Evolutionary conservation across 2,888 invertebrate genomes (phyloP).

Genomic region (Sipha maydis): DNA sequence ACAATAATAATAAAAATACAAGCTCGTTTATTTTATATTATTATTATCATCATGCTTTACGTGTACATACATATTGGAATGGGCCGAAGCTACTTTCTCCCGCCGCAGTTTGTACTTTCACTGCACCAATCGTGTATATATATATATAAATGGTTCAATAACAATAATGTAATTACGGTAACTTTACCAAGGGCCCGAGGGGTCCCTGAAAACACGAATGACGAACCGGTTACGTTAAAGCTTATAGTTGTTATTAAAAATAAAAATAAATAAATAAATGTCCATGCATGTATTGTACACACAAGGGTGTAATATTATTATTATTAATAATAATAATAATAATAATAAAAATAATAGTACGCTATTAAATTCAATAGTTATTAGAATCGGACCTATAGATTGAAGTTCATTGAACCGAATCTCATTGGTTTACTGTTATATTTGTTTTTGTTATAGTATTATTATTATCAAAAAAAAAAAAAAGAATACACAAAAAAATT

Average conservation of each 20-base stretch:
- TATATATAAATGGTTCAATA: slow-evolving; percentile 13
- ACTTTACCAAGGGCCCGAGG: slow-evolving; percentile 2
- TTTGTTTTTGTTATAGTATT: slow-evolving; percentile 5
- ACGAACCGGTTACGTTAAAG: slow-evolving; percentile 54
- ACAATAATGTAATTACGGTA: slow-evolving; percentile 50
- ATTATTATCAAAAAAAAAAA: neutral
- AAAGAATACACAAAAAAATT: neutral
- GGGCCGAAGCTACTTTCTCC: slow-evolving; percentile 49
- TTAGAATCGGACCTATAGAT: slow-evolving; percentile 30
- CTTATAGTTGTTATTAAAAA: slow-evolving; percentile 34
- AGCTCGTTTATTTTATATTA: slow-evolving; percentile 1
- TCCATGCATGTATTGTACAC: neutral
- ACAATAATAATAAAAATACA: slow-evolving; percentile 26
- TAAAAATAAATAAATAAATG: slow-evolving; percentile 18
- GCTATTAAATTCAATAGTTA: slow-evolving; percentile 39
- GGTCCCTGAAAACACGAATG: neutral
- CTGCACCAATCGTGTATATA: neutral
- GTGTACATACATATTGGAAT: neutral
- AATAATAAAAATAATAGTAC: slow-evolving; percentile 29
- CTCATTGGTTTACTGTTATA: slow-evolving; percentile 31
- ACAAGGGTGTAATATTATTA: too few relatives aligned
- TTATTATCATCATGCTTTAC: slow-evolving; percentile 12
- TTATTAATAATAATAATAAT: too few relatives aligned
- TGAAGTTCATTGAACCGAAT: slow-evolving; percentile 55
- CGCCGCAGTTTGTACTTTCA: slow-evolving; percentile 49